Evolutionary conservation across 1,140 invertebrate genomes (phyloP).

Genomic region (Melanaphis sacchari): DNA sequence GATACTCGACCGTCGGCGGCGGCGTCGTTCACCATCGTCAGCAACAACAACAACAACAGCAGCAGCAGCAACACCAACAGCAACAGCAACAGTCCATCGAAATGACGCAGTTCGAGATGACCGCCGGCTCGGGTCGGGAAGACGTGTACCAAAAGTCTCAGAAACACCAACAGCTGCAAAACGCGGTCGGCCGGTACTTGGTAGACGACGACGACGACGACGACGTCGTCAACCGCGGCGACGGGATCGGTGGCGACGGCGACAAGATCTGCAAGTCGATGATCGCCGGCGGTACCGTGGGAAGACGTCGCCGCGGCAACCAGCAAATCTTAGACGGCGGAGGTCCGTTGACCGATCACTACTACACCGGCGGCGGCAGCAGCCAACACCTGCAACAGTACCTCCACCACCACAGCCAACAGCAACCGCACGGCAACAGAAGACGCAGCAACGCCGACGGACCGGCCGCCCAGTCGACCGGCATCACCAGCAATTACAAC

Average conservation of each 20-base stretch:
- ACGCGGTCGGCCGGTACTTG: constrained; percentile 66
- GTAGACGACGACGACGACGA: background rate
- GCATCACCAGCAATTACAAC: background rate
- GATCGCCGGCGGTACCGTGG: background rate
- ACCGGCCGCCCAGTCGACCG: background rate
- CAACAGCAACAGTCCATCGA: constrained; percentile 24
- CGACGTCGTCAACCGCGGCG: background rate
- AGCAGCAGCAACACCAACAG: background rate
- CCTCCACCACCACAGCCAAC: background rate
- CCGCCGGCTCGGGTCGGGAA: background rate
- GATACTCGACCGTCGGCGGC: background rate
- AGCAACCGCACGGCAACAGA: background rate
- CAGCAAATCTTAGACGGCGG: constrained; percentile 39
- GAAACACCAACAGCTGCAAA: constrained; percentile 60
- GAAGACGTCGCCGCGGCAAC: background rate
- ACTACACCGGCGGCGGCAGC: constrained; percentile 13
- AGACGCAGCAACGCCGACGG: constrained; percentile 32
- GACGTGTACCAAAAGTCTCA: constrained; percentile 34
- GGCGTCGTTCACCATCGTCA: background rate
- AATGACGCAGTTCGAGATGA: constrained; percentile 28
- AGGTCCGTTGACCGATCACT: background rate
- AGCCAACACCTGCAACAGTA: constrained; percentile 9
- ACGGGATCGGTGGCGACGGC: background rate
- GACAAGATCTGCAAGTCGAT: background rate
- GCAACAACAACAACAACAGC: background rate